phyloP scores from a whole-genome alignment of 2,797 vertebrate genomes.

The Psittacula derbiana region DNA sequence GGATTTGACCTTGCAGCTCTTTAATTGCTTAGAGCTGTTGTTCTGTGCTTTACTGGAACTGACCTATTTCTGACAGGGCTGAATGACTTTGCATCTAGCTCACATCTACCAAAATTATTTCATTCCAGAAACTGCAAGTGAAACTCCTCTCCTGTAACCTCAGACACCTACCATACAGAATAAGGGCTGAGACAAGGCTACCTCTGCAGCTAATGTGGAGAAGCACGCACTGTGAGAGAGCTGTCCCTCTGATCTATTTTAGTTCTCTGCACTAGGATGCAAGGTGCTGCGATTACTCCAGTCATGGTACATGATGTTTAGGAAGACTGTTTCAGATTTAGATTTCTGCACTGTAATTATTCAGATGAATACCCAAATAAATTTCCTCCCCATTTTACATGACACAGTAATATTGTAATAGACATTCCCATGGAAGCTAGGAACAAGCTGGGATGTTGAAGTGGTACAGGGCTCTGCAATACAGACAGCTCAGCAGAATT shows the following conservation, averaged over 20 bases:
- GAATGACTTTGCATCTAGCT: background rate
- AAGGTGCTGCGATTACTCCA: background rate
- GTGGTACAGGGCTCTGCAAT: background rate
- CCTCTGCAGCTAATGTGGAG: background rate
- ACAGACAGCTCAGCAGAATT: background rate
- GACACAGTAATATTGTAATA: background rate
- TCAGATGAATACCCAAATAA: background rate
- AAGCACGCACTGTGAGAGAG: background rate
- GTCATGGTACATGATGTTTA: no score
- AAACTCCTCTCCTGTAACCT: background rate
- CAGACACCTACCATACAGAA: fast-evolving
- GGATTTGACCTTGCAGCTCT: conserved; percentile 19
- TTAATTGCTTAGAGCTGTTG: conserved; percentile 56
- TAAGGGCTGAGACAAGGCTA: background rate
- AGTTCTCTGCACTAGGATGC: background rate
- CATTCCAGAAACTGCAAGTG: background rate
- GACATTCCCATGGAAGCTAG: background rate
- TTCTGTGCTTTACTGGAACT: conserved; percentile 13
- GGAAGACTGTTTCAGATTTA: background rate
- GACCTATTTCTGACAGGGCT: conserved; percentile 42
- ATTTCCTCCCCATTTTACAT: background rate
- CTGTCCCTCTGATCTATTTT: background rate
- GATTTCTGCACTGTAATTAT: background rate
- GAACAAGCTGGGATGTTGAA: background rate
- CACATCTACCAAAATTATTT: background rate